Evolutionary conservation across 35 echinoderm and acorn worm genomes (phyloP).

Genomic region (Heliocidaris erythrogramma): DNA sequence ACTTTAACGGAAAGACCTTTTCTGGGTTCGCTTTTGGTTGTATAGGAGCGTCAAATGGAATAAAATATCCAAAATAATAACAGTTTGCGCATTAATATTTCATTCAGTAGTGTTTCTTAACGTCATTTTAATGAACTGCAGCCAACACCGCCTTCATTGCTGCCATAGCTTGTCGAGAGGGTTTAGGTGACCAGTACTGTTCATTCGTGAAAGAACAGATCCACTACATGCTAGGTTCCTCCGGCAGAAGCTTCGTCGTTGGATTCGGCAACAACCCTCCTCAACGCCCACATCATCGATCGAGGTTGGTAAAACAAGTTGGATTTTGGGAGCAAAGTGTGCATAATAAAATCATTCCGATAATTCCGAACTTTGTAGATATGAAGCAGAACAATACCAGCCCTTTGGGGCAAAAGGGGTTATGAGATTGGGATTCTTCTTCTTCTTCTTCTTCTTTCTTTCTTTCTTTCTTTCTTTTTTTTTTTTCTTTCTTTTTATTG

Average conservation of each 20-base stretch:
- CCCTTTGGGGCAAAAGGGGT: too few species aligned
- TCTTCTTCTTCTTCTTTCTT: too few species aligned
- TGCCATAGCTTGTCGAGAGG: slow-evolving; percentile 50
- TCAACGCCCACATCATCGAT: slow-evolving; percentile 68
- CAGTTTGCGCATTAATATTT: background rate
- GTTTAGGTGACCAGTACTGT: slow-evolving; percentile 20
- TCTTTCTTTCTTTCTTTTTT: too few species aligned
- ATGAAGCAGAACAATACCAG: too few species aligned
- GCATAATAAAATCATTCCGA: too few species aligned
- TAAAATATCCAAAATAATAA: background rate
- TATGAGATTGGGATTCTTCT: too few species aligned
- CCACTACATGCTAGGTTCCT: slow-evolving; percentile 78
- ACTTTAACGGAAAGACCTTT: background rate
- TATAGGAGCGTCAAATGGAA: background rate
- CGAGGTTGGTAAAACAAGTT: slow-evolving; percentile 52
- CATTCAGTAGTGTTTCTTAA: background rate
- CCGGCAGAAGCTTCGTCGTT: slow-evolving; percentile 71
- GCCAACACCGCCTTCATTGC: slow-evolving; percentile 78
- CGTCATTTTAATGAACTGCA: slow-evolving; percentile 27
- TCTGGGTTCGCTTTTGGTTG: background rate
- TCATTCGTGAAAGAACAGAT: slow-evolving; percentile 69
- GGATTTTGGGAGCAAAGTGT: too few species aligned
- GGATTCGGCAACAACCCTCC: slow-evolving; percentile 79
- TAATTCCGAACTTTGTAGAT: too few species aligned
- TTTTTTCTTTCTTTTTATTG: too few species aligned